A percentile compares a stretch with the other conserved stretches of the same genome.
These are phyloP conservation scores for Rhagoletis zephyria DNA, from an alignment of 1,140 invertebrate species.

Conservation along the genomic window DNA sequence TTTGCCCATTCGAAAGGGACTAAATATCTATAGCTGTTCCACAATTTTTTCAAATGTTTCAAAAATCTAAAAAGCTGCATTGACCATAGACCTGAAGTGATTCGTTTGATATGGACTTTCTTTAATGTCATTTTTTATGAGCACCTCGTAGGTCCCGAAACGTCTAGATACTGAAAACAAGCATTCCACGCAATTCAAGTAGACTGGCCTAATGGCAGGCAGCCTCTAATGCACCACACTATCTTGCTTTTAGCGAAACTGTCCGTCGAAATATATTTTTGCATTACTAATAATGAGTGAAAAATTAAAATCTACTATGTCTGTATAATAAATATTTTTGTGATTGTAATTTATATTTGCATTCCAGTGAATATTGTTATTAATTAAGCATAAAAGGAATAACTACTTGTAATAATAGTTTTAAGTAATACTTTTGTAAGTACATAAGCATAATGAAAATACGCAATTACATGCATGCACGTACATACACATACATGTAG, in stretches of 20 bases:
- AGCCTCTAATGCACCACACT: not conserved
- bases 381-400: conserved; percentile 12
- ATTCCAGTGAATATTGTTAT: conserved; percentile 42
- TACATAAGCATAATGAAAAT: not conserved
- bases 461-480: conserved; percentile 12
- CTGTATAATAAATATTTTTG: conserved; percentile 39
- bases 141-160: too few species aligned
- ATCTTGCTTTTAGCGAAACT: conserved; percentile 47
- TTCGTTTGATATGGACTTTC: too few species aligned
- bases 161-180: too few species aligned
- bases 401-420: conserved; percentile 31
- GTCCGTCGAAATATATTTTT: conserved; percentile 38
- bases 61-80: too few species aligned
- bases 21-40: too few species aligned
- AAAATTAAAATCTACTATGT: not conserved
- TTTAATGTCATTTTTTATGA: too few species aligned
- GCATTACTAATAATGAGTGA: not conserved
- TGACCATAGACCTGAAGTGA: too few species aligned
- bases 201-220: not conserved
- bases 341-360: conserved; percentile 53
- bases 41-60: too few species aligned
- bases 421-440: conserved; percentile 23
- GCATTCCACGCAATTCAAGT: not conserved
- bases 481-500: not conserved
- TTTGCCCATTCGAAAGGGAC: too few species aligned